These are phyloP conservation scores for Urocyon cinereoargenteus DNA, from an alignment of 2,797 vertebrate genomes.

Conservation along the genomic window DNA sequence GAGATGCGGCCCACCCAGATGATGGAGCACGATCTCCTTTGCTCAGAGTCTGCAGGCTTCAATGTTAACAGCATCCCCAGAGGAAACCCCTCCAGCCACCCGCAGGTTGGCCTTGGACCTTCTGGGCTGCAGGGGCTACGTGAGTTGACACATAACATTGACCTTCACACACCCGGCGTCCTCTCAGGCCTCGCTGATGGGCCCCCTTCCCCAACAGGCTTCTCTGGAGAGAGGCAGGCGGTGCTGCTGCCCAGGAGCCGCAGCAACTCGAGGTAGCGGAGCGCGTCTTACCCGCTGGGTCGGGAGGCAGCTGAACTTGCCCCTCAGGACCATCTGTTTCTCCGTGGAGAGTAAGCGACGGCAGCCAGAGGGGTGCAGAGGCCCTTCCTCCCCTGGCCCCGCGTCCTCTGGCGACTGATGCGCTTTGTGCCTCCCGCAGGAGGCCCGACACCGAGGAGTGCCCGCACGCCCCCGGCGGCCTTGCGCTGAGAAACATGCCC, in stretches of 20 bases:
- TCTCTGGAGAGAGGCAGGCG: background rate
- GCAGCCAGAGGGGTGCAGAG: background rate
- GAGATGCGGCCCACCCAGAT: background rate
- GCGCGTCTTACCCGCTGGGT: rapidly evolving
- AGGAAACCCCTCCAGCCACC: background rate
- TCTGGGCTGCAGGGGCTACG: background rate
- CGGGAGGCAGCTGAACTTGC: rapidly evolving
- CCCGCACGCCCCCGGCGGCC: background rate
- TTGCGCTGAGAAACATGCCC: background rate
- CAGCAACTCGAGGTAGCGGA: rapidly evolving
- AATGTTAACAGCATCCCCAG: background rate
- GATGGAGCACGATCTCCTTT: background rate
- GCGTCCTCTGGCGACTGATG: background rate
- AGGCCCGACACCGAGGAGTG: rapidly evolving
- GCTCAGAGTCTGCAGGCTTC: background rate
- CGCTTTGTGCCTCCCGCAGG: too few relatives aligned
- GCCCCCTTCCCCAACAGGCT: too few relatives aligned
- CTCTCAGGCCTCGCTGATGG: background rate
- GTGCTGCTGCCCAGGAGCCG: background rate
- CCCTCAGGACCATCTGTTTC: background rate
- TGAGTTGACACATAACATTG: background rate
- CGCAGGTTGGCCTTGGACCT: background rate
- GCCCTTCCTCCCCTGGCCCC: background rate
- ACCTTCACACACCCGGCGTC: background rate
- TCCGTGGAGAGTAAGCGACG: constrained; percentile 5